phyloP scores from a whole-genome alignment of 2,113 vertebrate genomes.

The Tragelaphus buxtoni region DNA sequence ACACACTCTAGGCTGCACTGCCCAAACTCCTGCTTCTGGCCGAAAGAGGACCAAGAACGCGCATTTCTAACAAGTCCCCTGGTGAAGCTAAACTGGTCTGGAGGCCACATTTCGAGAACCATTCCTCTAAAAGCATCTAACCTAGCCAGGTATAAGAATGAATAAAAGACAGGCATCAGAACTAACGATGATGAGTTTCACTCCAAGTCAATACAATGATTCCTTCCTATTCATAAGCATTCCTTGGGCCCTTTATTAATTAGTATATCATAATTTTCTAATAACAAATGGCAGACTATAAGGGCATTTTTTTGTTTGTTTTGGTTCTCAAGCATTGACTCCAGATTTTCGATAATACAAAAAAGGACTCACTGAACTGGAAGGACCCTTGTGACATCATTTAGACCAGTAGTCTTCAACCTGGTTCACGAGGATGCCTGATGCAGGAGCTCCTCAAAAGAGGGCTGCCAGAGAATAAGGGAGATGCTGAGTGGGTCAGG shows the following conservation, averaged over 20 bases:
- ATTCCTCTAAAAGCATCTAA: background rate
- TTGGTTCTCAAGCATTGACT: slow-evolving; percentile 2
- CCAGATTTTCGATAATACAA: background rate
- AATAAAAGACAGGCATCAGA: background rate
- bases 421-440: background rate
- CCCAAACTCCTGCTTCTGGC: background rate
- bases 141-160: background rate
- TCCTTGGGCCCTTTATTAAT: background rate
- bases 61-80: background rate
- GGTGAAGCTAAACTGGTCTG: background rate
- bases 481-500: background rate
- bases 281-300: background rate
- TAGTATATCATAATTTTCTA: background rate
- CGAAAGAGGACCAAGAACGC: background rate
- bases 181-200: background rate
- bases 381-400: background rate
- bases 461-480: background rate
- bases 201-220: background rate
- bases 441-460: background rate
- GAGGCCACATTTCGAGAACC: background rate
- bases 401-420: background rate
- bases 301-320: background rate
- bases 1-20: background rate
- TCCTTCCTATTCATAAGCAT: background rate
- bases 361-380: background rate